Evolutionary conservation across 2,797 vertebrate genomes (phyloP), one percentile per base, ranked within the genome.

Genomic region (Mareca penelope): DNA sequence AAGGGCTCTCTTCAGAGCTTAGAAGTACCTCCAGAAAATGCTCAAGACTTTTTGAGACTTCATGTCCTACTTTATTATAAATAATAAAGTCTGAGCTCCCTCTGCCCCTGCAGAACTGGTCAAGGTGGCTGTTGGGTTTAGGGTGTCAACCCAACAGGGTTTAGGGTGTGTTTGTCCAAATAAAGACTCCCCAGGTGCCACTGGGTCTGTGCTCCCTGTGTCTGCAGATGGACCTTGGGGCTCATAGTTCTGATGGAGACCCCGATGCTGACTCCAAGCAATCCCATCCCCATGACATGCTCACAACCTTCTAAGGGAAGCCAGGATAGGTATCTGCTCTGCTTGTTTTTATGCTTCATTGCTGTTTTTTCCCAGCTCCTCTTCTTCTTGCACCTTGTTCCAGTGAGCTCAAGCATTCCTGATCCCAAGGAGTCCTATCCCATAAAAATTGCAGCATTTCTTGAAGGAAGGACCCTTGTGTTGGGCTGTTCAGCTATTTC

Each of bases 261-360:
- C 10, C 4, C 2, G 2, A 10, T 31, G 9, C 1, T 48, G 57
- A 29, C 17, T 53, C 15, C 50, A 63, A 46, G 37, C 33, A 84
- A 46, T 40, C 26, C 18, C 29, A 59, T 10, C 4, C 18, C 12
- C 16, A 8, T 39, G 40, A 18, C 19, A 56, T 2, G 0, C 7
- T 40, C 10, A 22, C 12, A 40, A 3, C 4, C 22, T 60, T 28
- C 21, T 40, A 10, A 56, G 14, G 35, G 35, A 22, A 55, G 48
- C 39, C 40, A 8, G 0, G 3, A 6, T 21, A 22, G 13, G 28
- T 37, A 61, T n/a, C 24, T 44, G 1, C 3, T 5, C 12, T 42
- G 7, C 12, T 28, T 39, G 23, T 56, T 21, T 3, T 12, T 56
- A 16, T 67, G 35, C 5, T 87, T 71, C 22, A 59, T 68, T 44